phyloP scores from a whole-genome alignment of 2,888 invertebrate genomes.

The Drosophila dives region DNA sequence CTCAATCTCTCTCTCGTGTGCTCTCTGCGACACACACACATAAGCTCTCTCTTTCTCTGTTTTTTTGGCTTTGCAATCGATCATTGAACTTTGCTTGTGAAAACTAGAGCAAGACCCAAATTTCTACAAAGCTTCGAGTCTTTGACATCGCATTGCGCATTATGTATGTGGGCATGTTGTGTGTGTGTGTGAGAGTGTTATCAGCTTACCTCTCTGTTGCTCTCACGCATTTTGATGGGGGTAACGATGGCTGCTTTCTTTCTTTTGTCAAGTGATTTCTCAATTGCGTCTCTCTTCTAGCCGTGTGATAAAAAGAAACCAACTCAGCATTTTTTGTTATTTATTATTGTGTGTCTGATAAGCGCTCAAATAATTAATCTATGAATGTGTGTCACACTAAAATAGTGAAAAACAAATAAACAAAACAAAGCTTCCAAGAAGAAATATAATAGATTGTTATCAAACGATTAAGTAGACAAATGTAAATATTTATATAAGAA shows the following conservation, averaged over 20 bases:
- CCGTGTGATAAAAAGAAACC: conserved; percentile 50
- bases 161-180: conserved; percentile 2
- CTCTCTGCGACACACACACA: conserved; percentile 22
- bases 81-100: conserved; percentile 82
- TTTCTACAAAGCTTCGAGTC: conserved; percentile 68
- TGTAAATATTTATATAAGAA: conserved; percentile 11
- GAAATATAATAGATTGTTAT: conserved; percentile 5
- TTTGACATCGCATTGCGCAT: conserved; percentile 33
- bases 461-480: not conserved
- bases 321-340: conserved; percentile 31
- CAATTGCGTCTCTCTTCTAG: conserved; percentile 25
- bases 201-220: conserved; percentile 53
- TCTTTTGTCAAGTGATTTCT: conserved; percentile 64
- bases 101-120: conserved; percentile 83
- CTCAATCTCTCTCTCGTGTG: conserved; percentile 3
- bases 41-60: conserved; percentile 51
- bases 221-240: conserved; percentile 32
- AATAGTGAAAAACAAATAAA: not conserved
- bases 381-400: not conserved
- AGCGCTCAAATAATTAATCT: conserved; percentile 32
- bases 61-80: conserved; percentile 75
- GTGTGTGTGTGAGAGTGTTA: conserved; percentile 29
- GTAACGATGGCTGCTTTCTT: conserved; percentile 58
- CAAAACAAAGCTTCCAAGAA: not conserved
- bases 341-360: conserved; percentile 42